phyloP scores from a whole-genome alignment of 2,797 vertebrate species.

The Selene dorsalis region DNA sequence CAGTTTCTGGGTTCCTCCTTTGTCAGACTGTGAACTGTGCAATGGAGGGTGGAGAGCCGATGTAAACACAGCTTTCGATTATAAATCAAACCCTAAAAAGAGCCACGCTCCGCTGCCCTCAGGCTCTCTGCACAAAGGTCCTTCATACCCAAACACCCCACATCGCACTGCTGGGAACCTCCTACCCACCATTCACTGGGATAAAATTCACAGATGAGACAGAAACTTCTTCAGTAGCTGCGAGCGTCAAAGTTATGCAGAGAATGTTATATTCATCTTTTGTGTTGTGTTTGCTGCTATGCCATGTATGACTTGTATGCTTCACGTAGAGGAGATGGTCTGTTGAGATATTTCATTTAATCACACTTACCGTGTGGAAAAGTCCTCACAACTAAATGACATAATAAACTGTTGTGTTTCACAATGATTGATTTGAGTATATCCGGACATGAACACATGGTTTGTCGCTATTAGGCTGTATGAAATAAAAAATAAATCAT shows the following conservation, averaged over 20 bases:
- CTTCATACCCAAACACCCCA: constrained; percentile 60
- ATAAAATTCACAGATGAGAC: constrained; percentile 35
- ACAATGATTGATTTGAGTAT: no score
- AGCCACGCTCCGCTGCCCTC: constrained; percentile 55
- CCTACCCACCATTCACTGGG: constrained; percentile 36
- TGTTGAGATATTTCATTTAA: not conserved
- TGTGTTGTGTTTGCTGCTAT: constrained; percentile 10
- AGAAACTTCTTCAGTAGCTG: constrained; percentile 34
- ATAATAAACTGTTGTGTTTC: no score
- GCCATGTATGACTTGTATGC: not conserved
- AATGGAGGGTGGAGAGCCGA: constrained; percentile 58
- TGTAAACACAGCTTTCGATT: constrained; percentile 80
- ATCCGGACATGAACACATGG: no score
- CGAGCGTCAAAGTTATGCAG: constrained; percentile 47
- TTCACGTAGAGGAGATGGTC: not conserved
- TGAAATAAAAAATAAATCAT: no score
- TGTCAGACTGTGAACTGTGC: constrained; percentile 55
- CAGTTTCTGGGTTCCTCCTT: constrained; percentile 54
- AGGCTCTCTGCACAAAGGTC: constrained; percentile 64
- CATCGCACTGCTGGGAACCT: constrained; percentile 52
- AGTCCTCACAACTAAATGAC: no score
- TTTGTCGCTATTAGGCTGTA: no score
- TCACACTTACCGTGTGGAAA: not conserved
- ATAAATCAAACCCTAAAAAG: constrained; percentile 77
- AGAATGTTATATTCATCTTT: constrained; percentile 46